Evolutionary conservation across 2,797 vertebrate genomes (phyloP).

Genomic region (Tiaroga cobitis): DNA sequence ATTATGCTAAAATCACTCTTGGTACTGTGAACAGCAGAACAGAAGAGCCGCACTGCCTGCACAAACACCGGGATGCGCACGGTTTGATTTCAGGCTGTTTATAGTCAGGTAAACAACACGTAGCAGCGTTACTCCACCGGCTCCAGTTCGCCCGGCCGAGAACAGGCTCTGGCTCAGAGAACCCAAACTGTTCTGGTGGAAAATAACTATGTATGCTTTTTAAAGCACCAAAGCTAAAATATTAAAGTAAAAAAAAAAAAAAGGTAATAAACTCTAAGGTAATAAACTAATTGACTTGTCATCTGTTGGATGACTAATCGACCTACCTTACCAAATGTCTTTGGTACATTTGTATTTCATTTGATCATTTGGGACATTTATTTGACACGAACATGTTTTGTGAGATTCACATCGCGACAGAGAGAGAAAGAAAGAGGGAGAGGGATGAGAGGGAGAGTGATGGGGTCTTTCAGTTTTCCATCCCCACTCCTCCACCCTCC

Average conservation of each 20-base stretch:
- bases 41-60: too few species aligned
- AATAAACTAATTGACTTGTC: neutral
- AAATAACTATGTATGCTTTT: neutral
- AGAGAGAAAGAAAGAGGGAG: neutral
- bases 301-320: neutral
- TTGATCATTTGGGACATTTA: neutral
- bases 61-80: too few species aligned
- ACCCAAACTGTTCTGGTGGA: neutral
- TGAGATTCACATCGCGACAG: neutral
- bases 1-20: too few species aligned
- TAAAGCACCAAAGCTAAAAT: neutral
- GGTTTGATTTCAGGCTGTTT: too few species aligned
- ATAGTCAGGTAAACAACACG: too few species aligned
- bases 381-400: neutral
- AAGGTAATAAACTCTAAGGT: neutral
- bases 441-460: neutral
- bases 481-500: constrained; percentile 18
- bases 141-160: too few species aligned
- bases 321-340: neutral
- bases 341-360: neutral
- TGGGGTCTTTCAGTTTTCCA: constrained; percentile 48
- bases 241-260: too few species aligned
- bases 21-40: too few species aligned
- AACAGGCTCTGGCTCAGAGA: too few species aligned
- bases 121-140: too few species aligned